Evolutionary conservation across 2,888 invertebrate genomes (phyloP), one percentile per base, ranked within the genome.

Genomic region (Agriotes lineatus): DNA sequence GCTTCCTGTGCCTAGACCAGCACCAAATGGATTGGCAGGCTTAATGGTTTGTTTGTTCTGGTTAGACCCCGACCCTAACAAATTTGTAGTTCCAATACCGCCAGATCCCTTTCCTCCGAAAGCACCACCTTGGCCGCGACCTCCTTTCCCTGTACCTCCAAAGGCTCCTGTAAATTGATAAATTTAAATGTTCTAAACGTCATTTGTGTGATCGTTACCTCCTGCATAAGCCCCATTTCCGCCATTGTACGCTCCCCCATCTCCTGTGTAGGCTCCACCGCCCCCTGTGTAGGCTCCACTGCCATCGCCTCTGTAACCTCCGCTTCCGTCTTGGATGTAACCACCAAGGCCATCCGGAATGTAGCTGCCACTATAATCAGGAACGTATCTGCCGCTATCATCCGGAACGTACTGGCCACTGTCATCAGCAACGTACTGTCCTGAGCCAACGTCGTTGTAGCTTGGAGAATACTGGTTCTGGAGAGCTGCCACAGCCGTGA

Each of bases 371-470:
- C 62, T 73, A 7, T 33, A 33, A 45, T 74, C 75, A 7, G 57
- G 59, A n/a, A 60, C 54, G 20, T 74, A 75, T 54, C 61, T 63
- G 5, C 76, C 78, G 50, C 76, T 76, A 22, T 68, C 72, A 67
- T 77, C 78, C 9, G 65, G 74, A 37, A 70, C 62, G 42, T 75
- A 75, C 57, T 60, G 44, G 6, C 76, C 78, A 42, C 75, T 76
- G 19, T 72, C 73, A 56, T 75, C 72, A 20, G 69, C 62, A 33
- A 74, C 48, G 68, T 74, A 72, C 48, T 66, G 67, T 4, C 74
- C 74, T 12, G 61, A 48, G 33, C 72, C 72, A 58, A 75, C 72
- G 18, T 68, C 67, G 12, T 37, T 37, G 7, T 67, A 25, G 4
- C 16, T 39, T 54, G 61, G 37, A 10, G 16, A 9, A 14, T 65